phyloP scores from a whole-genome alignment of 2,888 invertebrate species.

The Platycheirus albimanus region DNA sequence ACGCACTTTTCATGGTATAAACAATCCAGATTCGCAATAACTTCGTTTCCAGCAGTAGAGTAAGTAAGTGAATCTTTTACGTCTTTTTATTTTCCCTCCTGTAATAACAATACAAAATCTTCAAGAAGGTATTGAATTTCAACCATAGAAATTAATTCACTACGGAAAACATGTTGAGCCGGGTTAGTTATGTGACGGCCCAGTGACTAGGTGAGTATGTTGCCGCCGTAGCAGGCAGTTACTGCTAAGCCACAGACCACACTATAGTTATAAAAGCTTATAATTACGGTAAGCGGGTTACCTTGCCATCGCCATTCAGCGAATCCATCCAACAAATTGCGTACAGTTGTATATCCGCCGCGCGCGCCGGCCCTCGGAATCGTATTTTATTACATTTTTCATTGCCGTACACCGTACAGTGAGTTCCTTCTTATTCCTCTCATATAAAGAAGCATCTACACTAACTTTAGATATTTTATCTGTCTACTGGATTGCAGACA shows the following conservation, averaged over 20 bases:
- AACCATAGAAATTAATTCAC: constrained; percentile 37
- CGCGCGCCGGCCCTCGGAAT: background rate
- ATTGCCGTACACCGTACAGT: constrained; percentile 11
- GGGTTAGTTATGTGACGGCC: constrained; percentile 63
- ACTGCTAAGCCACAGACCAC: constrained; percentile 42
- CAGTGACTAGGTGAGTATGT: constrained; percentile 65
- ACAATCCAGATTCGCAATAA: too few relatives aligned
- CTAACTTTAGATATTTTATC: too few relatives aligned
- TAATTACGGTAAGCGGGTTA: constrained; percentile 66
- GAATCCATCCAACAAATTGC: constrained; percentile 54
- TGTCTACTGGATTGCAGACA: background rate
- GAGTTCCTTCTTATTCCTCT: too few relatives aligned
- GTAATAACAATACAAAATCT: constrained; percentile 51
- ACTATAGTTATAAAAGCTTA: constrained; percentile 33
- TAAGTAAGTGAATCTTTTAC: too few relatives aligned
- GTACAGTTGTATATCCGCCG: constrained; percentile 45
- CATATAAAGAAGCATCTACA: too few relatives aligned
- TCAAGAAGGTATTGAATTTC: constrained; percentile 53
- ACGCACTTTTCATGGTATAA: too few relatives aligned
- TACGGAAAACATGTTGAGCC: constrained; percentile 60
- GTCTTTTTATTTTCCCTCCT: too few relatives aligned
- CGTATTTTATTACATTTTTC: constrained; percentile 63
- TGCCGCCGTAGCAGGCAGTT: constrained; percentile 12
- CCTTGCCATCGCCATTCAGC: constrained; percentile 42
- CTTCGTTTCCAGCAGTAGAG: too few relatives aligned